Percentiles rank a stretch among this genome's conserved stretches.
Evolutionary conservation across 2,888 invertebrate genomes (phyloP).

Genomic region (Machimus atricapillus): DNA sequence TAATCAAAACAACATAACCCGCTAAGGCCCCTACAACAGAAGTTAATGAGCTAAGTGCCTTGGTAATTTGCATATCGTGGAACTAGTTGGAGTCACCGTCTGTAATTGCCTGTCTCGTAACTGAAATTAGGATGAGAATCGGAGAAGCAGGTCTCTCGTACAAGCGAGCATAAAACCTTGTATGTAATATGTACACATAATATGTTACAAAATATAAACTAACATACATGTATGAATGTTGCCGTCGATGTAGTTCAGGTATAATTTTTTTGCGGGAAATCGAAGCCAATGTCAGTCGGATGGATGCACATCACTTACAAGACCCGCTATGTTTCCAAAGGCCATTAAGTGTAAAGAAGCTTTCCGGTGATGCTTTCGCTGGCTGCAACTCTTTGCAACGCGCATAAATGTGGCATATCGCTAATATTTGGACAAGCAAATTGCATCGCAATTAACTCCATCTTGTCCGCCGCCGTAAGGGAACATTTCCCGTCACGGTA

Average conservation of each 20-base stretch:
- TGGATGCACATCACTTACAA: slow-evolving; percentile 38
- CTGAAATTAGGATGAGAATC: slow-evolving; percentile 18
- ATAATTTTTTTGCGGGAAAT: not conserved
- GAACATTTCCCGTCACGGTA: slow-evolving; percentile 7
- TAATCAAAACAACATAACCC: slow-evolving; percentile 17
- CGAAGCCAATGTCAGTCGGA: slow-evolving; percentile 18
- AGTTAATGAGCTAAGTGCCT: slow-evolving; percentile 28
- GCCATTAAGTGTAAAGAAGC: not conserved
- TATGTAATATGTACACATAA: not conserved
- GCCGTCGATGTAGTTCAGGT: not conserved
- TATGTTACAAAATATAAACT: not conserved
- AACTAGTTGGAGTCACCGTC: not conserved
- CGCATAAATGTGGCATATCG: not conserved
- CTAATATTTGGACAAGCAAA: slow-evolving; percentile 38
- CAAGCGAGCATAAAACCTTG: not conserved
- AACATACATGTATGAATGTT: not conserved
- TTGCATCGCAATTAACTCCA: slow-evolving; percentile 8
- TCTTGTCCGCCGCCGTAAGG: not conserved
- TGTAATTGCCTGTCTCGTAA: slow-evolving; percentile 10
- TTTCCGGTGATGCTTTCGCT: not conserved
- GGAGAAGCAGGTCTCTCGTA: not conserved
- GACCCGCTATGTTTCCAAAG: slow-evolving; percentile 24
- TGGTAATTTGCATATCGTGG: slow-evolving; percentile 15
- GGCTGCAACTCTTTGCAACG: not conserved
- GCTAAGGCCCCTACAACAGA: slow-evolving; percentile 14